Evolutionary conservation across 2,888 invertebrate genomes (phyloP).

Genomic region (Liposcelis brunnea): DNA sequence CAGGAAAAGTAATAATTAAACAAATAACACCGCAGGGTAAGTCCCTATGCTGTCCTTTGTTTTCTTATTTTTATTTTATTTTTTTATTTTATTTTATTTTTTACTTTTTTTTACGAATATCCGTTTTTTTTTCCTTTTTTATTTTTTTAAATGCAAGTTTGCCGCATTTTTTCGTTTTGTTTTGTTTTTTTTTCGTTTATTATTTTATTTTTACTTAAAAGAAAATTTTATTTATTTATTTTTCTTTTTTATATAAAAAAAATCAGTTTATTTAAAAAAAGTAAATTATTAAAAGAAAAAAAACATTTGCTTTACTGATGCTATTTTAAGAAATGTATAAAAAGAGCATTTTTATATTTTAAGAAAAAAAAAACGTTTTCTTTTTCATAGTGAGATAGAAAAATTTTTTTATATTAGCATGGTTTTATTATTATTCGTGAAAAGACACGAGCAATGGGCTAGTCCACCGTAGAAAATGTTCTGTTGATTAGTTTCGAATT

Average conservation of each 20-base stretch:
- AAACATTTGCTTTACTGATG: slow-evolving; percentile 4
- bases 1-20: slow-evolving; percentile 8
- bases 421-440: no score
- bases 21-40: slow-evolving; percentile 9
- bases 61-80: slow-evolving; percentile 14
- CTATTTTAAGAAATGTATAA: slow-evolving; percentile 7
- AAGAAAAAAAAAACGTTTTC: background rate
- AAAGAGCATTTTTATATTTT: slow-evolving; percentile 8
- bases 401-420: slow-evolving; percentile 8
- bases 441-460: no score
- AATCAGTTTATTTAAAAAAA: background rate
- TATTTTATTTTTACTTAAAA: slow-evolving; percentile 14
- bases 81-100: slow-evolving; percentile 12
- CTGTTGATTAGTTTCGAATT: no score
- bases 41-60: slow-evolving; percentile 5
- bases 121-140: slow-evolving; percentile 12
- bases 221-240: slow-evolving; percentile 10
- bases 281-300: background rate
- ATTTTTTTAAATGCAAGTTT: slow-evolving; percentile 13
- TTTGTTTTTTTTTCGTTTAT: background rate
- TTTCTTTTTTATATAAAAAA: slow-evolving; percentile 9
- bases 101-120: slow-evolving; percentile 14
- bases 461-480: no score
- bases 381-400: slow-evolving; percentile 12
- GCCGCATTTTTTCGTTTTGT: no score